Evolutionary conservation across 2,113 vertebrate genomes (phyloP).

Genomic region (Progne subis): DNA sequence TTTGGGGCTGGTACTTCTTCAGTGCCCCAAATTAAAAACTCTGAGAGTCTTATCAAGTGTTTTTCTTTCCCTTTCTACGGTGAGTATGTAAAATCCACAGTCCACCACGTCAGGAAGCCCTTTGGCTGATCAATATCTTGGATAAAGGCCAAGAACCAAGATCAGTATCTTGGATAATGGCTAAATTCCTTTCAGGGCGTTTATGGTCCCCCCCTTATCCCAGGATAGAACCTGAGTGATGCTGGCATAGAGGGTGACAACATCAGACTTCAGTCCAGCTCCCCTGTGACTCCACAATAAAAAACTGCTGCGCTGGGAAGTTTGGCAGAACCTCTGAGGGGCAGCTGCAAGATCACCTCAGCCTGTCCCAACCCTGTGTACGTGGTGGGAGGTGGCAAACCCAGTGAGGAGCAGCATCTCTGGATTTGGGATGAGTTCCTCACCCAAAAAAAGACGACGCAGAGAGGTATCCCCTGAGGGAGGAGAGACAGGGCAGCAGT

Average conservation of each 20-base stretch:
- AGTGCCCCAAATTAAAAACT: not conserved
- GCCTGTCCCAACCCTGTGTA: not conserved
- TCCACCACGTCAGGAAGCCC: not conserved
- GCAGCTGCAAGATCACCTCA: not conserved
- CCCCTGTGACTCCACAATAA: not conserved
- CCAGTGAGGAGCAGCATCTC: not conserved
- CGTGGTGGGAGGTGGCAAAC: not conserved
- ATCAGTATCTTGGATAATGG: not conserved
- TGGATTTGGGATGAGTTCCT: not conserved
- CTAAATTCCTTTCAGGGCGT: not conserved
- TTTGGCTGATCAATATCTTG: not conserved
- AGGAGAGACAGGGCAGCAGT: not conserved
- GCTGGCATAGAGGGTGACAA: rapidly evolving
- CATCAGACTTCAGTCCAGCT: not conserved
- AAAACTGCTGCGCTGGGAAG: not conserved
- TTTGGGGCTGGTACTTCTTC: not conserved
- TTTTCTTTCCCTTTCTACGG: not conserved
- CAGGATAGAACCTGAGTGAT: not conserved
- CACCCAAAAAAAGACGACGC: not conserved
- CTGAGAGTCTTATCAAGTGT: not conserved
- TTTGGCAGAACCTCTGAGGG: not conserved
- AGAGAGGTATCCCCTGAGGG: not conserved
- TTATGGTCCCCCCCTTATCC: not conserved
- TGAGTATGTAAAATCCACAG: not conserved
- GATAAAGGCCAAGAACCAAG: not conserved